Evolutionary conservation across 1,140 invertebrate species (phyloP), one percentile per base, ranked within the genome.

Genomic region (Trachymyrmex cornetzi): DNA sequence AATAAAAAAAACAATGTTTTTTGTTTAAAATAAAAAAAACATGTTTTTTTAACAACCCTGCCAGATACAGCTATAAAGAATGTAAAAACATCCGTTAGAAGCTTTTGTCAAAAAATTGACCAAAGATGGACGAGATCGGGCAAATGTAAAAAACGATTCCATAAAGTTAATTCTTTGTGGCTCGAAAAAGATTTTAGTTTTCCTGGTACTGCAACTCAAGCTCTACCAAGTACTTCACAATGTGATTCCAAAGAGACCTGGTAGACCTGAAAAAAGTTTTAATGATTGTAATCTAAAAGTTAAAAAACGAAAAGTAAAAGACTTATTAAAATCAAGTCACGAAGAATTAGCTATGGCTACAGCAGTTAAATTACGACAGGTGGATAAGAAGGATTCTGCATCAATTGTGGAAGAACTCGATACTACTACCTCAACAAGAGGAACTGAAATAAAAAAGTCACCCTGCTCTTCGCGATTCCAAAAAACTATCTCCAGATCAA

Each of bases 231-330:
- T 19, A 19, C 27, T 19, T 64, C 27, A n/a, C 61, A 64, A 64
- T 3, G 27, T 19, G 11, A 6, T 64, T 16, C 16, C 2, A 30
- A 5, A 4, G 6, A 64, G 27, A 6, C 61, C 0, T 34, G 61
- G 61, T 19, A 64, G 61, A 14, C 61, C 24, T 34, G 0, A 19
- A 44, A 67, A 67, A 6, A 3, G 0, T 22, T 67, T 67, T 22
- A 4, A n/a, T 6, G 64, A 67, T 2, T 67, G 64, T 44, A 3
- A 19, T 44, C 19, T 11, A 44, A 67, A 67, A 7, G 3, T 19
- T 14, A 67, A 67, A n/a, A 67, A 67, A 67, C 64, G 19, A 38
- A 67, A 67, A 44, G 19, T 67, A 3, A 67, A 67, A 44, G 3
- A n/a, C 6, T 34, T 66, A 44, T 1, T 67, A 1, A 3, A 48